Conservation (phyloP, 64 coral and sea anemone species). For the Anthopleura sola region DNA sequence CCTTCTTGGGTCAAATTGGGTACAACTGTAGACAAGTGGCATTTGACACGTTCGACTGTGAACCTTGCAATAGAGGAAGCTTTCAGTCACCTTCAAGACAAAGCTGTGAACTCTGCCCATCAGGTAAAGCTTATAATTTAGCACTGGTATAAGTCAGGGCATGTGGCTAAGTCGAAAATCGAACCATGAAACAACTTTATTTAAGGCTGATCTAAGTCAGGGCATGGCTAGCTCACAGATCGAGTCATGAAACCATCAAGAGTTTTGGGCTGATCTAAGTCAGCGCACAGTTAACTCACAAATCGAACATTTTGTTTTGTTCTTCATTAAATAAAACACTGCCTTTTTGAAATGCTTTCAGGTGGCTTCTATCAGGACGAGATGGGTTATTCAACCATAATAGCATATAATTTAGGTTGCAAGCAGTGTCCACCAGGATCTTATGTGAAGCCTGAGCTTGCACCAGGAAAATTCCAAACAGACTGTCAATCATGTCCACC, state of each 20-base stretch:
- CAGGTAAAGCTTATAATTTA: neutral
- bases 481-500: neutral
- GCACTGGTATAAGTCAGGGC: too few species aligned
- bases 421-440: slow-evolving; percentile 31
- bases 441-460: neutral
- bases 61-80: slow-evolving; percentile 5
- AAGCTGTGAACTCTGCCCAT: neutral
- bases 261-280: too few species aligned
- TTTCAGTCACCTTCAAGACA: neutral
- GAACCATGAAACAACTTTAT: too few species aligned
- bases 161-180: too few species aligned
- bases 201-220: too few species aligned
- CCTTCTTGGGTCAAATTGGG: neutral
- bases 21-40: neutral
- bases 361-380: slow-evolving; percentile 39
- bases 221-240: too few species aligned
- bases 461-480: slow-evolving; percentile 11
- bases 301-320: too few species aligned
- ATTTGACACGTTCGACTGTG: neutral
- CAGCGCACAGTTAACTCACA: too few species aligned
- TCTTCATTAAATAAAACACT: too few species aligned
- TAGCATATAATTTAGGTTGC: neutral
- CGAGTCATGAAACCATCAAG: too few species aligned
- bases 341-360: neutral
- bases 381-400: neutral